Conservation (phyloP, 2,888 invertebrate genomes). For the Limnephilus auricula region DNA sequence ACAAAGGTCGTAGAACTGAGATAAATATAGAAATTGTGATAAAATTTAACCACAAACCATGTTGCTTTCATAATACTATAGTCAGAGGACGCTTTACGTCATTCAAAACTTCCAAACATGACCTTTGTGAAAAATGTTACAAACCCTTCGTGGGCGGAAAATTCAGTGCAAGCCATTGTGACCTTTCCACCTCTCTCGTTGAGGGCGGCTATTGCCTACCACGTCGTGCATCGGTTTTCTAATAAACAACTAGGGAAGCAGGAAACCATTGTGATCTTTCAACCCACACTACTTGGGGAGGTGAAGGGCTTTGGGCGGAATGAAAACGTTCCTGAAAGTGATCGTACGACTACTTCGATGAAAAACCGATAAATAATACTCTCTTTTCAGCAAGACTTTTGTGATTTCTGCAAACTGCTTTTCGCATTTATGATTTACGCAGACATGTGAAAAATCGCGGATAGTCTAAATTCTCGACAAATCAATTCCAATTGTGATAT, state of each 20-base stretch:
- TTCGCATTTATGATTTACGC: neutral
- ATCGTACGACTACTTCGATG: neutral
- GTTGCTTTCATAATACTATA: no score
- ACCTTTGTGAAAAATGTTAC: slow-evolving; percentile 15
- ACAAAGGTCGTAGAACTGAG: neutral
- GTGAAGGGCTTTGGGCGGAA: slow-evolving; percentile 2
- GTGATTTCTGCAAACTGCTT: neutral
- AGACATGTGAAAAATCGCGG: no score
- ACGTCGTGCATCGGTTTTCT: neutral
- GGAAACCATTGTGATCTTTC: neutral
- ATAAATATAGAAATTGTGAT: neutral
- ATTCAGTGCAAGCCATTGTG: neutral
- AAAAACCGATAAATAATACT: neutral
- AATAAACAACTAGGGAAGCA: no score
- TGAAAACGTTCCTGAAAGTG: neutral
- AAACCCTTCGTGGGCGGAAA: neutral
- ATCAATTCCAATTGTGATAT: no score
- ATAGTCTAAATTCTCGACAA: no score
- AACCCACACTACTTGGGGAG: neutral
- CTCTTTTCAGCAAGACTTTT: neutral
- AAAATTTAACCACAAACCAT: neutral
- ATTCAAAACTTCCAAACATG: slow-evolving; percentile 21
- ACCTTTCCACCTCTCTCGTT: neutral
- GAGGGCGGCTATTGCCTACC: neutral
- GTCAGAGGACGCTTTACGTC: neutral